Percentiles rank a stretch among this genome's conserved stretches.
Conservation (phyloP, 2,797 vertebrate genomes). For the Neoniphon sammara region DNA sequence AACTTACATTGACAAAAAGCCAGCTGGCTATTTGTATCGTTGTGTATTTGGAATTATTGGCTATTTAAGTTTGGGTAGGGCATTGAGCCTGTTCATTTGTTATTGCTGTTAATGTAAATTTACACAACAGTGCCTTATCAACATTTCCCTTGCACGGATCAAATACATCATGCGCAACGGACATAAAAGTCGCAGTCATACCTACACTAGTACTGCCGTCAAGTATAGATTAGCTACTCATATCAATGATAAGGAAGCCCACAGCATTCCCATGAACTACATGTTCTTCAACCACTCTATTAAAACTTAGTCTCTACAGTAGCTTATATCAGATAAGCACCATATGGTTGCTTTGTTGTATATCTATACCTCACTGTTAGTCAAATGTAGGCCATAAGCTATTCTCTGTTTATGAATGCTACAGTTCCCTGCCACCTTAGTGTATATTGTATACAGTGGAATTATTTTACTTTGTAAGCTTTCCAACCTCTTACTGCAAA, state of each 20-base stretch:
- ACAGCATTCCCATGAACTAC: not conserved
- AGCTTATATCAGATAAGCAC: not conserved
- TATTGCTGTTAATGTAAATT: not conserved
- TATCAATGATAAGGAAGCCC: not conserved
- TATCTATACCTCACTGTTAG: not conserved
- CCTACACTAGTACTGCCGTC: no score
- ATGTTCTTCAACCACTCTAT: not conserved
- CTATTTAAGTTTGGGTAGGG: not conserved
- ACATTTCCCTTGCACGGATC: not conserved
- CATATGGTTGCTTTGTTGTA: not conserved
- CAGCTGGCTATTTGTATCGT: constrained; percentile 10
- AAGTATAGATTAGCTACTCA: not conserved
- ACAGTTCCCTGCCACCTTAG: not conserved
- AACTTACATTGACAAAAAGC: constrained; percentile 13
- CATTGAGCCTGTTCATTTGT: no score
- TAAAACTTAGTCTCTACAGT: not conserved
- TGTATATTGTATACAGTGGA: not conserved
- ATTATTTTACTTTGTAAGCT: not conserved
- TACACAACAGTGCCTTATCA: not conserved
- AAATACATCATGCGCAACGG: not conserved
- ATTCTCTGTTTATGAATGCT: constrained; percentile 2
- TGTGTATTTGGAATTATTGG: not conserved
- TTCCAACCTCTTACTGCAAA: constrained; percentile 1
- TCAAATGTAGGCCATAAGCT: not conserved
- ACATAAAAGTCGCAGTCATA: not conserved